phyloP scores from a whole-genome alignment of 2,888 invertebrate genomes.

The Luperina nickerlii region DNA sequence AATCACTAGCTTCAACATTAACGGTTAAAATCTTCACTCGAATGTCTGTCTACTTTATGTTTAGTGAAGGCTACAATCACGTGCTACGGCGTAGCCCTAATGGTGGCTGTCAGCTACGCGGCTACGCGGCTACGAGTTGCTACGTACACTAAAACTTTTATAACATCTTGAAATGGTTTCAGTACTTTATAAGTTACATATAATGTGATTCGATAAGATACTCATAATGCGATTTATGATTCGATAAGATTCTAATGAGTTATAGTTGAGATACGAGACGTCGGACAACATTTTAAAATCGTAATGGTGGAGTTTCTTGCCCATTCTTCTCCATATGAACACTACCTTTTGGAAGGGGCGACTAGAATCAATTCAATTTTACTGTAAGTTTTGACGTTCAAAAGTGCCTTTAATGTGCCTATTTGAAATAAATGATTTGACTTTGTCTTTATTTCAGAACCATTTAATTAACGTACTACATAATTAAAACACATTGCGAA shows the following conservation, averaged over 20 bases:
- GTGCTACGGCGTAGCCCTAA: slow-evolving; percentile 68
- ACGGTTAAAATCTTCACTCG: slow-evolving; percentile 55
- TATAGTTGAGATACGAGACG: neutral
- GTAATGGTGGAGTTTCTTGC: too few species aligned
- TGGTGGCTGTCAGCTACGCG: slow-evolving; percentile 62
- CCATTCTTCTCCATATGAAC: too few species aligned
- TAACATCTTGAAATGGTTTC: slow-evolving; percentile 48
- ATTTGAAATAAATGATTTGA: too few species aligned
- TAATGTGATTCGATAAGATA: slow-evolving; percentile 5
- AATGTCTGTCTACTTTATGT: slow-evolving; percentile 60
- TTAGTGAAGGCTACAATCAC: slow-evolving; percentile 55
- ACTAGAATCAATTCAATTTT: too few species aligned
- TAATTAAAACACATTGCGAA: too few species aligned
- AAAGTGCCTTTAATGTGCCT: too few species aligned
- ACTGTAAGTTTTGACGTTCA: too few species aligned
- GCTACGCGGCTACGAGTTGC: slow-evolving; percentile 64
- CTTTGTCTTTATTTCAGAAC: neutral
- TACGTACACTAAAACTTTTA: slow-evolving; percentile 63
- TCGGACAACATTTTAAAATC: too few species aligned
- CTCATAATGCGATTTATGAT: slow-evolving; percentile 1
- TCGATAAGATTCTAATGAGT: slow-evolving; percentile 14
- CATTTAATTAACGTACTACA: neutral
- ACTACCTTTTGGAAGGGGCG: too few species aligned
- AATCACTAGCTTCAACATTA: slow-evolving; percentile 27
- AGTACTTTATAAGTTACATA: slow-evolving; percentile 42